A percentile compares a stretch with the other conserved stretches of the same genome.
phyloP scores from a whole-genome alignment of 2,888 invertebrate genomes.

The Taphrorychus bicolor region DNA sequence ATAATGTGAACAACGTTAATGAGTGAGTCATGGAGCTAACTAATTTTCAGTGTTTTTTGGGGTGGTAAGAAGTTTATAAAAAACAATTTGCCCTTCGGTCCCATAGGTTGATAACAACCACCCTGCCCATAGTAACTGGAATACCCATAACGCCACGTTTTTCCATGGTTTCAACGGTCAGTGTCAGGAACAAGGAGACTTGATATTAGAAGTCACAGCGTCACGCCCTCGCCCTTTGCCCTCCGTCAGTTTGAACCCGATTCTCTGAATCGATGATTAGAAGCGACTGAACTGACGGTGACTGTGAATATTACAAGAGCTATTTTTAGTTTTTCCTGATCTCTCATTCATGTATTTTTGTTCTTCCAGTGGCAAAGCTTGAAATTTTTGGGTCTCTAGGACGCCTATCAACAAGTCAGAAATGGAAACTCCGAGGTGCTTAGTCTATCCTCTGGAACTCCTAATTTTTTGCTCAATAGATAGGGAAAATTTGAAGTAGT shows the following conservation, averaged over 20 bases:
- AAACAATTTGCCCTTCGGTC: too few species aligned
- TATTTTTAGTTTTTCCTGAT: conserved; percentile 79
- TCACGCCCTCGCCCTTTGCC: conserved; percentile 48
- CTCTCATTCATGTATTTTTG: conserved; percentile 74
- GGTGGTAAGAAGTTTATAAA: too few species aligned
- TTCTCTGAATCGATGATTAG: conserved; percentile 54
- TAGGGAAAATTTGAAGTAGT: too few species aligned
- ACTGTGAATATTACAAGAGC: conserved; percentile 80
- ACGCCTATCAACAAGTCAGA: conserved; percentile 50
- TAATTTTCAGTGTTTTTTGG: background rate
- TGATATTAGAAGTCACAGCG: conserved; percentile 39
- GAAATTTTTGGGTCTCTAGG: conserved; percentile 45
- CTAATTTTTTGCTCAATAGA: background rate
- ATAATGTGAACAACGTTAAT: conserved; percentile 49
- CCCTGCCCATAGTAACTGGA: conserved; percentile 33
- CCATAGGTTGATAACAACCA: conserved; percentile 41
- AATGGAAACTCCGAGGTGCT: conserved; percentile 45
- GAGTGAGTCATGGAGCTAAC: conserved; percentile 49
- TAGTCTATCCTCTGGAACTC: conserved; percentile 42
- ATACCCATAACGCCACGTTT: conserved; percentile 43
- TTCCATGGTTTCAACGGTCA: conserved; percentile 40
- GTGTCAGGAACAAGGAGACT: conserved; percentile 45
- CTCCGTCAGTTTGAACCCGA: conserved; percentile 56
- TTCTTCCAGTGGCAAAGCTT: background rate
- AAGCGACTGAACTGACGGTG: conserved; percentile 64